Evolutionary conservation across 1,140 invertebrate species (phyloP), one percentile per base, ranked within the genome.

Genomic region (Lepidotrigona ventralis): DNA sequence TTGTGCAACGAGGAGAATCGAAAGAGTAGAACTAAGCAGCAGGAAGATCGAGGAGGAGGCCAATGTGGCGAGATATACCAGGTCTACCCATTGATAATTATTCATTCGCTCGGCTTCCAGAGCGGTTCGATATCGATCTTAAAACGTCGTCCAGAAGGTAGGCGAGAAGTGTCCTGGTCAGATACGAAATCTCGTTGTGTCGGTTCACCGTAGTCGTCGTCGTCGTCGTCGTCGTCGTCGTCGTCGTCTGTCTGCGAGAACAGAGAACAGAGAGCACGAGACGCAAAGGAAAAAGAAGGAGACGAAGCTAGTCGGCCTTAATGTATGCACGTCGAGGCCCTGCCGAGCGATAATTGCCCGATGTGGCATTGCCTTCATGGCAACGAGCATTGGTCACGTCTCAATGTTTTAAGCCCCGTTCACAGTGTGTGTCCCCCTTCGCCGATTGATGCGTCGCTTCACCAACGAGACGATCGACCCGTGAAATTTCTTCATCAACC

Each of bases 301-400:
- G 66, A 82, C 60, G 51, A 58, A 78, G 71, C 75, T 79, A 81
- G 75, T 71, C 71, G 53, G 80, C 39, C 89, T 91, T 93, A 92
- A 93, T 93, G 85, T 93, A 92, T 93, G 91, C 92, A 82, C 87
- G 91, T 80, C 89, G 88, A 89, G 90, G 88, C 86, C 91, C 89
- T 85, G 90, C 83, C 86, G 89, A 90, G 91, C 92, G 92, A 93
- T 93, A 93, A 93, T 93, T 93, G 92, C 92, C 92, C 91, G 89
- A 92, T 91, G 91, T 90, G 89, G 90, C 88, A 90, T 90, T 91
- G 90, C 87, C 90, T 90, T 89, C 87, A 88, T 89, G 86, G 83
- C 88, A 90, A 91, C 87, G 84, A 89, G 85, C 87, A 85, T 83
- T 87, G 85, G 86, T 92, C 91, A 92, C 90, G 90, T 93, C 91